phyloP scores from a whole-genome alignment of 2,888 invertebrate genomes.

The Plusia festucae region DNA sequence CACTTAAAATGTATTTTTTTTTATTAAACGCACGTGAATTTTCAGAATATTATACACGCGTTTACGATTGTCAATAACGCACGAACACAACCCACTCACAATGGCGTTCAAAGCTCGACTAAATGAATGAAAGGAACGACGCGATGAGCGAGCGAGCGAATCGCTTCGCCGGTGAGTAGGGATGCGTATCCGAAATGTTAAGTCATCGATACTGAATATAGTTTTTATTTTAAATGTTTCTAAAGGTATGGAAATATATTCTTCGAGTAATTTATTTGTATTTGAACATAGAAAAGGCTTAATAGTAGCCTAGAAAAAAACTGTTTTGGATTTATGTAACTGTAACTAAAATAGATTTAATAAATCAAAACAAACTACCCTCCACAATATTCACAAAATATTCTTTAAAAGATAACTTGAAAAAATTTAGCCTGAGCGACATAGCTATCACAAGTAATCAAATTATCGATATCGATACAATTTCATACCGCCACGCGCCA shows the following conservation, averaged over 20 bases:
- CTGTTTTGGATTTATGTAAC: no score
- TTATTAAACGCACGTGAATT: slow-evolving; percentile 61
- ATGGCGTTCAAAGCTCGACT: slow-evolving; percentile 70
- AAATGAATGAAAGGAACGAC: slow-evolving; percentile 59
- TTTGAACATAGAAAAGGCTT: no score
- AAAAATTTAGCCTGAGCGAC: no score
- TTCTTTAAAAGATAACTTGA: no score
- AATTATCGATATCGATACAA: slow-evolving; percentile 56
- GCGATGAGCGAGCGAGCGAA: slow-evolving; percentile 69
- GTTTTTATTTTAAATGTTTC: neutral
- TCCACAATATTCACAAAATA: no score
- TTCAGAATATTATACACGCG: slow-evolving; percentile 72
- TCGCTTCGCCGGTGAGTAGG: slow-evolving; percentile 51
- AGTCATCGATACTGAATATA: slow-evolving; percentile 1
- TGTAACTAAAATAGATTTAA: no score
- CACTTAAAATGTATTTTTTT: slow-evolving; percentile 53
- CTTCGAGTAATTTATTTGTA: no score
- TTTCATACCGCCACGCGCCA: slow-evolving; percentile 10
- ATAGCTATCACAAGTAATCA: neutral
- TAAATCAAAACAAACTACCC: no score
- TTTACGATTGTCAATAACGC: slow-evolving; percentile 52
- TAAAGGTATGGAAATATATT: no score
- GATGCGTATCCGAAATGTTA: slow-evolving; percentile 22
- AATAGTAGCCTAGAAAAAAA: no score
- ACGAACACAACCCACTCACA: slow-evolving; percentile 49